Percentiles rank a stretch among this genome's conserved stretches.
phyloP scores from a whole-genome alignment of 2,888 invertebrate genomes.

The Phyto melanocephala region DNA sequence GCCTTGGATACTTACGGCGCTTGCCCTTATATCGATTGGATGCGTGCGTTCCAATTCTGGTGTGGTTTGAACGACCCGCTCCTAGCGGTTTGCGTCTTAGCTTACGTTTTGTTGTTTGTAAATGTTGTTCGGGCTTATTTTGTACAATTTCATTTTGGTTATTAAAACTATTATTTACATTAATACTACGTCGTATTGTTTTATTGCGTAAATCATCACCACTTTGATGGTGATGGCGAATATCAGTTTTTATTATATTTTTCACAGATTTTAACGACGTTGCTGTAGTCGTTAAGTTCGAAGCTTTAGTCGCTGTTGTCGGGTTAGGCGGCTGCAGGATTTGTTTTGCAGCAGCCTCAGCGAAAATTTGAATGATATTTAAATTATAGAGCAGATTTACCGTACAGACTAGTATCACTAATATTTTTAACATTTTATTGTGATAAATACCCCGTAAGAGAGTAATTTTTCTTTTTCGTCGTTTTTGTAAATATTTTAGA shows the following conservation, averaged over 20 bases:
- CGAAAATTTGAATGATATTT: constrained; percentile 48
- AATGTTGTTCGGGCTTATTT: constrained; percentile 64
- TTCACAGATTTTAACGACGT: background rate
- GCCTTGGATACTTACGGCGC: constrained; percentile 69
- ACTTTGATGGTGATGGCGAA: background rate
- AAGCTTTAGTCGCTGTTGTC: constrained; percentile 36
- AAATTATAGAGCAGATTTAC: constrained; percentile 51
- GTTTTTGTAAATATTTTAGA: constrained; percentile 60
- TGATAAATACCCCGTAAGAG: constrained; percentile 52
- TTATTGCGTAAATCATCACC: constrained; percentile 28
- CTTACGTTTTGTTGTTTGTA: constrained; percentile 69
- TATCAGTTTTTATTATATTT: constrained; percentile 17
- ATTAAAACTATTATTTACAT: constrained; percentile 66
- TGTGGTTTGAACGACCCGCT: constrained; percentile 30
- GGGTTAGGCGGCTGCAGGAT: constrained; percentile 33
- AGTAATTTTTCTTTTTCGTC: constrained; percentile 54
- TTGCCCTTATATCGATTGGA: constrained; percentile 66
- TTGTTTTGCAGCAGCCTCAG: constrained; percentile 17
- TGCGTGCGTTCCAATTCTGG: constrained; percentile 49
- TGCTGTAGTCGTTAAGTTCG: background rate
- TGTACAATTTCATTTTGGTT: constrained; percentile 71
- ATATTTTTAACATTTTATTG: constrained; percentile 61
- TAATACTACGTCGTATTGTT: constrained; percentile 63
- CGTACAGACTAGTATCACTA: constrained; percentile 51
- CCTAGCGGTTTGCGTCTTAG: constrained; percentile 70